Conservation (phyloP, 2,797 vertebrate genomes). For the Odontamblyopus rebecca region DNA sequence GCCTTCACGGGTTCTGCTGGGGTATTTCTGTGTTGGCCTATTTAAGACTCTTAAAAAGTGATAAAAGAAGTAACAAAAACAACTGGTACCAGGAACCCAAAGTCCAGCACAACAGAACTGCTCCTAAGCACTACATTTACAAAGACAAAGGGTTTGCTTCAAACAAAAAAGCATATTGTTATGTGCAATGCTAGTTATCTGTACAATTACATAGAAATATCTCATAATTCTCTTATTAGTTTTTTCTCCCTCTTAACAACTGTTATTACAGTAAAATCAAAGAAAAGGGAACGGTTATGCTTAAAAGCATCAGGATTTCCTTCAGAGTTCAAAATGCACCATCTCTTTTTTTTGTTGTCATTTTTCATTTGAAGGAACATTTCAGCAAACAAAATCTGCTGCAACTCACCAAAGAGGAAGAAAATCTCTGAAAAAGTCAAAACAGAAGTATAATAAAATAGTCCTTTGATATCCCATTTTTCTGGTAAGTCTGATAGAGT, state of each 20-base stretch:
- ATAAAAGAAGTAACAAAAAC: conserved; percentile 61
- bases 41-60: conserved; percentile 67
- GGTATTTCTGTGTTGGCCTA: conserved; percentile 64
- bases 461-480: conserved; percentile 63
- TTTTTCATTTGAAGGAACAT: conserved; percentile 72
- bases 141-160: conserved; percentile 88
- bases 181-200: conserved; percentile 99
- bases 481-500: conserved; percentile 53
- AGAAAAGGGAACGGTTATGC: conserved; percentile 83
- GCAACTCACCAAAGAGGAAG: conserved; percentile 79
- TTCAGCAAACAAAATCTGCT: conserved; percentile 80
- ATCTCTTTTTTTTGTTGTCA: conserved; percentile 43
- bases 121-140: conserved; percentile 90
- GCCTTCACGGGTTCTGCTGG: conserved; percentile 63
- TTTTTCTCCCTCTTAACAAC: conserved; percentile 82
- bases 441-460: conserved; percentile 86
- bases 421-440: conserved; percentile 80
- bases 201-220: conserved; percentile 99
- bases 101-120: conserved; percentile 89
- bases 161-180: conserved; percentile 92
- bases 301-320: conserved; percentile 87
- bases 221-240: conserved; percentile 92
- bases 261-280: conserved; percentile 90
- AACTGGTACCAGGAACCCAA: conserved; percentile 85
- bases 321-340: conserved; percentile 74